Conservation (phyloP, 2,888 invertebrate genomes). For the Hypolimnas misippus region DNA sequence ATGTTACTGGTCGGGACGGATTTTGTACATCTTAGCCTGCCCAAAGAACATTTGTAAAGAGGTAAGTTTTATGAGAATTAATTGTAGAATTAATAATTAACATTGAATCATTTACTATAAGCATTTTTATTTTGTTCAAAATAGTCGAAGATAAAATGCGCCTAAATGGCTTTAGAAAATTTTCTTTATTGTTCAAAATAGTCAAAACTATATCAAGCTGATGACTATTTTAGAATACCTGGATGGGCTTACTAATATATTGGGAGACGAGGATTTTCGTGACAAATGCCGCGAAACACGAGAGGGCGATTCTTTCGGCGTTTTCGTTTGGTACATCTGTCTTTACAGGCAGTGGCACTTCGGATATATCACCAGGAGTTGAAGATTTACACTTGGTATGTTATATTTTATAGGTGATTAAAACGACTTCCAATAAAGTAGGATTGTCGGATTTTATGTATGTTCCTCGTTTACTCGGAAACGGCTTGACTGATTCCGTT, state of each 20-base stretch:
- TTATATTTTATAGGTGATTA: too few species aligned
- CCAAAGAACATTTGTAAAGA: conserved; percentile 66
- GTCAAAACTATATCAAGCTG: not conserved
- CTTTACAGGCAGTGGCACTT: conserved; percentile 65
- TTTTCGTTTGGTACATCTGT: conserved; percentile 67
- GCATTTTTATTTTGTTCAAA: too few species aligned
- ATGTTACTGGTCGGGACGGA: conserved; percentile 74
- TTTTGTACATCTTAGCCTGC: conserved; percentile 67
- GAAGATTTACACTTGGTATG: conserved; percentile 61
- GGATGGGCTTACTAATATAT: conserved; percentile 70
- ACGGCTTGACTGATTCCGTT: too few species aligned
- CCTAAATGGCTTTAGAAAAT: too few species aligned
- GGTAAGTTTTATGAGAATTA: conserved; percentile 49
- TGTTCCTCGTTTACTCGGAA: too few species aligned
- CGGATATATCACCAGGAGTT: conserved; percentile 61
- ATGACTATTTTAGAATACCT: conserved; percentile 57
- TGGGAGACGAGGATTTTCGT: conserved; percentile 75
- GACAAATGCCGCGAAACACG: conserved; percentile 66
- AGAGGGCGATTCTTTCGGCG: conserved; percentile 58
- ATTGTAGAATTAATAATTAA: too few species aligned
- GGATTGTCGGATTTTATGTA: too few species aligned
- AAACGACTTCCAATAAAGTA: too few species aligned
- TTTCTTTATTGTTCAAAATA: too few species aligned
- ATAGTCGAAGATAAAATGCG: too few species aligned
- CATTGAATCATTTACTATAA: too few species aligned